Conservation (phyloP, 2,888 invertebrate species). For the Philereme transversata region DNA sequence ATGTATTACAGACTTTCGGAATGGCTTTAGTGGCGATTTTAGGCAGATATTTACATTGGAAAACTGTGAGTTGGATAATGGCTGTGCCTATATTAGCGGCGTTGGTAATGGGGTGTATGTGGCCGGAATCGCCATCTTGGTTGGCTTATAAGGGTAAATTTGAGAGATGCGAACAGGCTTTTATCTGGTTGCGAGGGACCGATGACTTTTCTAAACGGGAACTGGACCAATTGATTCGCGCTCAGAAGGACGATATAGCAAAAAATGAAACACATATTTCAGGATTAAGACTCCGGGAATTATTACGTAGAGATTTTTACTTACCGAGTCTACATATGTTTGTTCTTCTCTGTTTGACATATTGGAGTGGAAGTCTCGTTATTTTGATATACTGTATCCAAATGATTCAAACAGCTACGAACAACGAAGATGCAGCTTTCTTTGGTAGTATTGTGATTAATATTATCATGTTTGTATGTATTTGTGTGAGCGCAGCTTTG, state of each 20-base stretch:
- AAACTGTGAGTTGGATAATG: constrained; percentile 35
- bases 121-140: constrained; percentile 46
- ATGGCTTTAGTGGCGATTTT: constrained; percentile 32
- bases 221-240: constrained; percentile 31
- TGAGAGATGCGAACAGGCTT: constrained; percentile 35
- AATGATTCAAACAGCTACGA: constrained; percentile 20
- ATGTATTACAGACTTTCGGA: constrained; percentile 33
- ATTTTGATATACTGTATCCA: constrained; percentile 23
- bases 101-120: constrained; percentile 23
- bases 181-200: constrained; percentile 35
- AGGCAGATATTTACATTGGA: constrained; percentile 40
- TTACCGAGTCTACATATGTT: constrained; percentile 26
- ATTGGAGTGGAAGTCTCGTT: constrained; percentile 23
- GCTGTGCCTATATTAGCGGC: constrained; percentile 24
- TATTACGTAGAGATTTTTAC: constrained; percentile 26
- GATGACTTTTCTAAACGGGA: constrained; percentile 34
- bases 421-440: constrained; percentile 16
- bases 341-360: constrained; percentile 14
- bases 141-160: constrained; percentile 40
- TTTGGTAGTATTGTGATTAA: constrained; percentile 16
- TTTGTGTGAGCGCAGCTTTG: background rate
- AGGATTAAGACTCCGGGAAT: background rate
- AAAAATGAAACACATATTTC: background rate
- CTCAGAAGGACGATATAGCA: constrained; percentile 25
- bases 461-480: constrained; percentile 2